A percentile compares a stretch with the other conserved stretches of the same genome.
These are phyloP conservation scores for Perodicticus potto DNA, from an alignment of 2,797 vertebrate species.

Conservation along the genomic window DNA sequence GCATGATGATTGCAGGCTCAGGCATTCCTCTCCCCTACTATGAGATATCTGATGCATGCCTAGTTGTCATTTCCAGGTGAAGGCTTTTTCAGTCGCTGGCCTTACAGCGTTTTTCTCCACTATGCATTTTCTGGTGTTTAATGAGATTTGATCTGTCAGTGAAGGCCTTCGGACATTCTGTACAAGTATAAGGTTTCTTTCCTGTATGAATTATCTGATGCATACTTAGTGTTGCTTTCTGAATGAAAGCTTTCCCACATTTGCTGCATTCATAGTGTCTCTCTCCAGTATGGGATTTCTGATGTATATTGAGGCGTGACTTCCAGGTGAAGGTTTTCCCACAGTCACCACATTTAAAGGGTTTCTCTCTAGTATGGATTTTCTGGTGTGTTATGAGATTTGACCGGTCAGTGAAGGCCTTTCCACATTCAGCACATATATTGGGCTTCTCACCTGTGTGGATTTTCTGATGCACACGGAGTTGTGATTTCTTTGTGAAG, in stretches of 20 bases:
- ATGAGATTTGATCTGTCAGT: slow-evolving; percentile 65
- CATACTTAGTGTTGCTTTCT: slow-evolving; percentile 62
- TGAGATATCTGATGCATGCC: not conserved
- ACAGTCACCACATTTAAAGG: slow-evolving; percentile 72
- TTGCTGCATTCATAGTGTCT: slow-evolving; percentile 68
- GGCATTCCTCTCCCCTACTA: not conserved
- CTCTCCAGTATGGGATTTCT: slow-evolving; percentile 77
- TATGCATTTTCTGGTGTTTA: slow-evolving; percentile 73
- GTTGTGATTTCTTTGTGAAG: slow-evolving; percentile 77
- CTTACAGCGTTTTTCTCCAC: slow-evolving; percentile 60
- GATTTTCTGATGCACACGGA: slow-evolving; percentile 78
- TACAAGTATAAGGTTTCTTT: slow-evolving; percentile 71
- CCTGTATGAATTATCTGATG: slow-evolving; percentile 80
- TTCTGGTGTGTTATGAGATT: slow-evolving; percentile 80
- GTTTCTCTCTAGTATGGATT: slow-evolving; percentile 77
- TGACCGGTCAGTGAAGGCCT: slow-evolving; percentile 74
- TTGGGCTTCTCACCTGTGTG: slow-evolving; percentile 79
- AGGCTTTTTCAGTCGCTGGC: slow-evolving; percentile 41
- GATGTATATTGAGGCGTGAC: slow-evolving; percentile 66
- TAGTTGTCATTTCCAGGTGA: slow-evolving; percentile 42
- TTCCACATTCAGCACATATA: slow-evolving; percentile 78
- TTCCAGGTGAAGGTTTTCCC: slow-evolving; percentile 76
- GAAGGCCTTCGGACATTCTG: slow-evolving; percentile 73
- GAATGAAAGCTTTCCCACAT: slow-evolving; percentile 71
- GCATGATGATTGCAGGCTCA: not conserved